These are phyloP conservation scores for Trissolcus basalis DNA, from an alignment of 1,140 invertebrate species.

Conservation along the genomic window DNA sequence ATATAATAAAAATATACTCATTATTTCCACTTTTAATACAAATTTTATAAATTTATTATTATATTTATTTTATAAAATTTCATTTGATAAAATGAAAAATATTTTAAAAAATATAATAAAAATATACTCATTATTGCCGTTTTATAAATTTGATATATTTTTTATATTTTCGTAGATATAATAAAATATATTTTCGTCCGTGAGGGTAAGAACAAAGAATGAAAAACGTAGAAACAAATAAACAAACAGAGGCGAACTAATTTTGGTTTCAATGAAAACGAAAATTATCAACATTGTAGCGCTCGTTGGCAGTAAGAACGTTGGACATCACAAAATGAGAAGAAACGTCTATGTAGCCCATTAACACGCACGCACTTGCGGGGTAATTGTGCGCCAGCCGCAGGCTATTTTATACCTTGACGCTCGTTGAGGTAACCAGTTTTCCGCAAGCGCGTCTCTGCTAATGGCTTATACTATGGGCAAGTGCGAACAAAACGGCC, in stretches of 20 bases:
- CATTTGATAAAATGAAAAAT: too few species aligned
- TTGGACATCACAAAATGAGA: conserved; percentile 16
- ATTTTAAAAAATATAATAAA: too few species aligned
- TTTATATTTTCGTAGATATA: too few species aligned
- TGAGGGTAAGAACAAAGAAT: too few species aligned
- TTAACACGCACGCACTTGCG: conserved; percentile 48
- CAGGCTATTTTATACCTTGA: conserved; percentile 32
- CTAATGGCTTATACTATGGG: conserved; percentile 39
- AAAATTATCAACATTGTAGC: conserved; percentile 20
- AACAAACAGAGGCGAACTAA: too few species aligned
- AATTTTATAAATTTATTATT: too few species aligned
- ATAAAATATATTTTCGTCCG: too few species aligned
- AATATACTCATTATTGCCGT: too few species aligned
- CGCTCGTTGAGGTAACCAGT: conserved; percentile 49
- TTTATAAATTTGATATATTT: too few species aligned
- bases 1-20: too few species aligned
- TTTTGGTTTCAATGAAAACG: neutral
- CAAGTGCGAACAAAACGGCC: conserved; percentile 44
- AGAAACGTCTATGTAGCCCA: conserved; percentile 25
- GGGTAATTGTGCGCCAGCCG: conserved; percentile 41
- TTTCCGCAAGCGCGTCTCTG: conserved; percentile 41
- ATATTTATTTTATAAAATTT: too few species aligned
- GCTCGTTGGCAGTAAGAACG: conserved; percentile 29
- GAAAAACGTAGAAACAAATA: neutral
- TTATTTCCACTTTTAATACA: too few species aligned